Evolutionary conservation across 2,888 invertebrate species (phyloP).

Genomic region (Hemaris fuciformis): DNA sequence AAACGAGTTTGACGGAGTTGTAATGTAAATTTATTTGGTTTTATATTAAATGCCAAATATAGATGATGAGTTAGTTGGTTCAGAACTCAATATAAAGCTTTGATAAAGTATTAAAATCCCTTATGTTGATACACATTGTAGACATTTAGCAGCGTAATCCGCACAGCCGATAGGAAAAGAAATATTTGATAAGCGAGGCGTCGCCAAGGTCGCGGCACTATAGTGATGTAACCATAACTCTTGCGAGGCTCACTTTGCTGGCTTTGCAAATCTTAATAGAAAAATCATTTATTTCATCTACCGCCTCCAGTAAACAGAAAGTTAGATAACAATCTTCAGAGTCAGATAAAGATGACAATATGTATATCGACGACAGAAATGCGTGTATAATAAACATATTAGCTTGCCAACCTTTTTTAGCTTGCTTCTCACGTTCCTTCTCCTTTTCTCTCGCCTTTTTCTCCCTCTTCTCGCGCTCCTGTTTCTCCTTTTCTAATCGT

Average conservation of each 20-base stretch:
- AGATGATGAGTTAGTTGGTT: constrained; percentile 13
- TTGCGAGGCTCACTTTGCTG: constrained; percentile 40
- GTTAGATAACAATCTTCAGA: constrained; percentile 41
- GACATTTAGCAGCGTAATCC: background rate
- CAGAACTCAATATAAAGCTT: no score
- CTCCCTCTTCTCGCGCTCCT: constrained; percentile 74
- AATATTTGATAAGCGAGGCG: constrained; percentile 54
- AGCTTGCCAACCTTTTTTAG: constrained; percentile 63
- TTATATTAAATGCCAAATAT: constrained; percentile 26
- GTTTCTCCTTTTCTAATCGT: constrained; percentile 74
- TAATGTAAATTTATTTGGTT: constrained; percentile 28
- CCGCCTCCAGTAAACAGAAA: background rate
- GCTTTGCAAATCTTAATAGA: constrained; percentile 30
- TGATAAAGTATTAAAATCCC: no score
- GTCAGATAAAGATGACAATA: constrained; percentile 60
- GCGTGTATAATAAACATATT: constrained; percentile 22
- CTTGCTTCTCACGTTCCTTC: constrained; percentile 70
- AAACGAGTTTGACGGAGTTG: constrained; percentile 32
- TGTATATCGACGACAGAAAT: constrained; percentile 23
- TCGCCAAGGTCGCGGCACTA: constrained; percentile 53
- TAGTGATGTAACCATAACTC: constrained; percentile 64
- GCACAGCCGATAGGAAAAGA: constrained; percentile 23
- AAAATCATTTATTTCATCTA: constrained; percentile 36
- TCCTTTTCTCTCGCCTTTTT: constrained; percentile 79
- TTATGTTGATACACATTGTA: no score